phyloP scores from a whole-genome alignment of 2,797 vertebrate species.

The Varecia variegata region DNA sequence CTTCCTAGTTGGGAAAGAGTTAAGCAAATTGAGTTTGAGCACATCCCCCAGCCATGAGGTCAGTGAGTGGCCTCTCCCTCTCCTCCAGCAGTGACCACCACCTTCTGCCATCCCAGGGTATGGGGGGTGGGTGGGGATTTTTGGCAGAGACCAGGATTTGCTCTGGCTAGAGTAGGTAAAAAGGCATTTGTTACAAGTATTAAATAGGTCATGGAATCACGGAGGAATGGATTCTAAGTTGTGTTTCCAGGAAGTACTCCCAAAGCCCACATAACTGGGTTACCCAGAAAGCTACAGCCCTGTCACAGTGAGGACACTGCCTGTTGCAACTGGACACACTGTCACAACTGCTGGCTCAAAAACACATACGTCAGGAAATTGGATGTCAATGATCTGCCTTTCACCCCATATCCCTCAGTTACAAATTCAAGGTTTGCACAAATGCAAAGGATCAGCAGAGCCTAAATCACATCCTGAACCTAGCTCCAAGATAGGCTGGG shows the following conservation, averaged over 20 bases:
- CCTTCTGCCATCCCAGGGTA: not conserved
- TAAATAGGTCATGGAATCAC: not conserved
- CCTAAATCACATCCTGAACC: not conserved
- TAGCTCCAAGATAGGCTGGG: not conserved
- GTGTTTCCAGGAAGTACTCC: not conserved
- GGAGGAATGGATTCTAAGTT: not conserved
- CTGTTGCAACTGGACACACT: not conserved
- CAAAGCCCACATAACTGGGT: not conserved
- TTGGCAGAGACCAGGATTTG: not conserved
- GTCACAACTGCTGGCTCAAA: not conserved
- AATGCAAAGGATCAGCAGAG: not conserved
- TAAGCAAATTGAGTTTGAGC: not conserved
- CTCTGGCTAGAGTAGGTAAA: not conserved
- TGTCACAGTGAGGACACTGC: not conserved
- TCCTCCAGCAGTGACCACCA: no score
- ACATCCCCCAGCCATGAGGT: not conserved
- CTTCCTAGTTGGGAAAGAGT: not conserved
- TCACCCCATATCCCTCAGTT: not conserved
- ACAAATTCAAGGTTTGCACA: not conserved
- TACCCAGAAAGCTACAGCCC: not conserved
- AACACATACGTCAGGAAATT: not conserved
- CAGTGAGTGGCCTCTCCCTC: not conserved
- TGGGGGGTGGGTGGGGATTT: not conserved
- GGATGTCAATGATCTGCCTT: not conserved
- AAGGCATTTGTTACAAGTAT: not conserved